Base-by-base conservation (phyloP, 1,140 invertebrate genomes). In the Euborellia annulipes region DNA sequence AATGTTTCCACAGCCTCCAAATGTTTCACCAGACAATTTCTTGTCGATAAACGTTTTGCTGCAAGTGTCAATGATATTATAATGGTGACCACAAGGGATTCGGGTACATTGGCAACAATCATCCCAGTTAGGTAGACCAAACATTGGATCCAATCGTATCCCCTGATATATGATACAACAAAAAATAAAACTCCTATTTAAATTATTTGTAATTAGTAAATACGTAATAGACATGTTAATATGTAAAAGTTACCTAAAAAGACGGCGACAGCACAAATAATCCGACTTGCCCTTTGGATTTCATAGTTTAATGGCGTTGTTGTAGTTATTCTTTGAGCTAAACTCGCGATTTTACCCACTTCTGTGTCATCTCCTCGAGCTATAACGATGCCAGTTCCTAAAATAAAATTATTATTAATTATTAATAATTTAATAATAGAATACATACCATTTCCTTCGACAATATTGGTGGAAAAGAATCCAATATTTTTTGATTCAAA, bases 61-160 rank as follows among this genome's bases (percentile, higher is more conserved):
- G 81, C 83, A 21, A 85, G 62, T 0, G 79, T 81, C 11, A 83
- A 59, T 46, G 68, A 67, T 0, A 87, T 82, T 3, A 84, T 89
- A 3, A 89, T 82, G 41, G 85, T 89, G 4, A 81, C 82, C 3
- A 87, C 58, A 1, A 88, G 66, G 49, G 81, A 84, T 67, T 88
- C 84, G 0, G 85, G 84, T 4, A 88, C 83, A 60, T 87, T 87
- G 22, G 84, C 82, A 1, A 87, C 82, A 55, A 87, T 85, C 55
- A 86, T 85, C 17, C 54, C 13, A n/a, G 30, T n/a, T 4, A 22
- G 13, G 8, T 14, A 22, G 13, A 22, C 7, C 4, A 14, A 36
- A 11, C 17, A 18, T 17, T 42, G 4, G n/a, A 19, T 22, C 16
- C 21, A 39, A 16, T 39, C 4, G 16, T 16, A 16, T 6, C 9